A percentile compares a stretch with the other conserved stretches of the same genome.
These are phyloP conservation scores for Oreonectes daqikongensis DNA, from an alignment of 2,797 vertebrate genomes.

Conservation along the genomic window DNA sequence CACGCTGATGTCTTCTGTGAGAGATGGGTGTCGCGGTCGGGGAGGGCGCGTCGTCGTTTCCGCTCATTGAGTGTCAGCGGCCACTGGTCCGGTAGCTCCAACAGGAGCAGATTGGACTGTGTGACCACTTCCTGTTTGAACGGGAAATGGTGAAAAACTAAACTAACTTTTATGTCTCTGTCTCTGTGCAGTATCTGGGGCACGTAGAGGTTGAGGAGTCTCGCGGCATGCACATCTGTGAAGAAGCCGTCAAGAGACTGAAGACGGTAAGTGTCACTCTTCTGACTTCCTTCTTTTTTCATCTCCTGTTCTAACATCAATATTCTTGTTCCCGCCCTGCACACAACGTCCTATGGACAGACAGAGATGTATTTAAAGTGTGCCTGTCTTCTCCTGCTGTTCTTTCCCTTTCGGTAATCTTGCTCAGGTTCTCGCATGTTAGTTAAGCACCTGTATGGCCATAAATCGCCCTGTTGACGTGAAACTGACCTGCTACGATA, in stretches of 20 bases:
- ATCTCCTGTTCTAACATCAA: slow-evolving; percentile 5
- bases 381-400: slow-evolving; percentile 6
- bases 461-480: not conserved
- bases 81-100: not conserved
- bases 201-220: slow-evolving; percentile 99
- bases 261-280: slow-evolving; percentile 90
- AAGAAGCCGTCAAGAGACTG: slow-evolving; percentile 97
- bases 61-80: not conserved
- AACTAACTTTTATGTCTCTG: slow-evolving; percentile 7
- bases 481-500: too few species aligned
- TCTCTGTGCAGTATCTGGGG: slow-evolving; percentile 87
- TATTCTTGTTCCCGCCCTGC: not conserved
- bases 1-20: slow-evolving; percentile 58
- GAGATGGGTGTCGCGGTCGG: slow-evolving; percentile 35
- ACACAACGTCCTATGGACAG: not conserved
- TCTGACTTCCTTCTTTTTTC: slow-evolving; percentile 12
- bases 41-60: slow-evolving; percentile 1
- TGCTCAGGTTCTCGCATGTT: not conserved
- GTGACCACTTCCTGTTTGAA: slow-evolving; percentile 26
- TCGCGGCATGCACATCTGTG: slow-evolving; percentile 99
- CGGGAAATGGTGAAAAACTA: slow-evolving; percentile 6
- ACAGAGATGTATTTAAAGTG: slow-evolving; percentile 13
- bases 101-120: not conserved
- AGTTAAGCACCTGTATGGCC: not conserved
- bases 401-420: not conserved